Evolutionary conservation across 1,140 invertebrate genomes (phyloP).

Genomic region (Melitaea cinxia): DNA sequence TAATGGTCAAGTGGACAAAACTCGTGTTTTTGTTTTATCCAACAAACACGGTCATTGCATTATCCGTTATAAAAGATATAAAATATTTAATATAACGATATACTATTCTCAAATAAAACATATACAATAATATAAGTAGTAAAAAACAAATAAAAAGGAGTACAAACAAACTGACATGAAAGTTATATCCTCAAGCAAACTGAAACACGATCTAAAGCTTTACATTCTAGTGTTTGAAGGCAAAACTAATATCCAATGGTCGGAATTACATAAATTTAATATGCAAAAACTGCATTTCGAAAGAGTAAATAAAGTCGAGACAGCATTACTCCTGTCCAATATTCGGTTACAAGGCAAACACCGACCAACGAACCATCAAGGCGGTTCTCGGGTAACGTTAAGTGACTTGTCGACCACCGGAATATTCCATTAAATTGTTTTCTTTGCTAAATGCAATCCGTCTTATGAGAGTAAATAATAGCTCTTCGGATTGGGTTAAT

Average conservation of each 20-base stretch:
- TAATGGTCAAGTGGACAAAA: too few relatives aligned
- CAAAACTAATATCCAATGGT: neutral
- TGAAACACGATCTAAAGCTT: neutral
- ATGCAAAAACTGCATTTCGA: slow-evolving; percentile 32
- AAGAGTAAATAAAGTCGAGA: slow-evolving; percentile 56
- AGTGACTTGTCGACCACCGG: slow-evolving; percentile 75
- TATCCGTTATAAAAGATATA: too few relatives aligned
- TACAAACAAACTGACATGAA: neutral
- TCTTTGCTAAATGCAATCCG: slow-evolving; percentile 70
- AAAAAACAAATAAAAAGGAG: neutral
- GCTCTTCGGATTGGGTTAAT: slow-evolving; percentile 40
- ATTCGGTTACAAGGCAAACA: slow-evolving; percentile 70
- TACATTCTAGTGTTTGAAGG: neutral
- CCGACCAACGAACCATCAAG: slow-evolving; percentile 54
- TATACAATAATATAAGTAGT: too few relatives aligned
- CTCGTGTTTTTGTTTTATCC: too few relatives aligned
- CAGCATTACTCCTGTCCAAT: slow-evolving; percentile 62
- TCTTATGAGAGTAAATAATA: slow-evolving; percentile 68
- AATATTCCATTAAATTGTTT: slow-evolving; percentile 77
- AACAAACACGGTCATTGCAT: too few relatives aligned
- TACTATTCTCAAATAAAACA: too few relatives aligned
- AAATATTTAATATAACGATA: too few relatives aligned
- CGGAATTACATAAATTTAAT: slow-evolving; percentile 5
- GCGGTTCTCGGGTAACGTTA: slow-evolving; percentile 71
- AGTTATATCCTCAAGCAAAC: neutral